These are phyloP conservation scores for Erebia ligea DNA, from an alignment of 2,888 invertebrate genomes.

Conservation along the genomic window DNA sequence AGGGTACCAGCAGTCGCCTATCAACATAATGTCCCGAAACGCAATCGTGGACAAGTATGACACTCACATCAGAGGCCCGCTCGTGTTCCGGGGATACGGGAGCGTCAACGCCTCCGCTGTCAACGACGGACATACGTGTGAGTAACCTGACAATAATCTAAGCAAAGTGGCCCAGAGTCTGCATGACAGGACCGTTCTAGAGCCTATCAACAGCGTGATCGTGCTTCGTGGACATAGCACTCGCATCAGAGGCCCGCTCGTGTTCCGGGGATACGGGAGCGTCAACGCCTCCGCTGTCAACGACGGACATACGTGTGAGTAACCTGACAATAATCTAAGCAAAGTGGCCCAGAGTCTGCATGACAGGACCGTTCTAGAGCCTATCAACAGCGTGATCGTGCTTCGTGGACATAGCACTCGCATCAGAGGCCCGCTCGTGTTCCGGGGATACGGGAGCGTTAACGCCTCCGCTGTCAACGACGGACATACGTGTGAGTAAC, in stretches of 20 bases:
- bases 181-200: too few species aligned
- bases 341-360: too few species aligned
- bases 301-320: slow-evolving; percentile 71
- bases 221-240: slow-evolving; percentile 73
- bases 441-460: slow-evolving; percentile 63
- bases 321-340: not conserved
- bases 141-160: slow-evolving; percentile 43
- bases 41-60: slow-evolving; percentile 75
- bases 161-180: too few species aligned
- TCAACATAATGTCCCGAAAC: slow-evolving; percentile 85
- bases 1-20: slow-evolving; percentile 89
- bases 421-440: slow-evolving; percentile 45
- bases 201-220: slow-evolving; percentile 59
- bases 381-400: too few species aligned
- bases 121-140: slow-evolving; percentile 72
- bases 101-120: slow-evolving; percentile 56
- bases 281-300: slow-evolving; percentile 61
- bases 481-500: slow-evolving; percentile 68
- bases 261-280: slow-evolving; percentile 57
- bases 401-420: not conserved
- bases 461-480: slow-evolving; percentile 59
- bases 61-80: slow-evolving; percentile 66
- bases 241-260: slow-evolving; percentile 67
- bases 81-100: slow-evolving; percentile 60
- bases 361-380: too few species aligned